Conservation (phyloP, 2,113 vertebrate species). For the Dunckerocampus dactyliophorus region DNA sequence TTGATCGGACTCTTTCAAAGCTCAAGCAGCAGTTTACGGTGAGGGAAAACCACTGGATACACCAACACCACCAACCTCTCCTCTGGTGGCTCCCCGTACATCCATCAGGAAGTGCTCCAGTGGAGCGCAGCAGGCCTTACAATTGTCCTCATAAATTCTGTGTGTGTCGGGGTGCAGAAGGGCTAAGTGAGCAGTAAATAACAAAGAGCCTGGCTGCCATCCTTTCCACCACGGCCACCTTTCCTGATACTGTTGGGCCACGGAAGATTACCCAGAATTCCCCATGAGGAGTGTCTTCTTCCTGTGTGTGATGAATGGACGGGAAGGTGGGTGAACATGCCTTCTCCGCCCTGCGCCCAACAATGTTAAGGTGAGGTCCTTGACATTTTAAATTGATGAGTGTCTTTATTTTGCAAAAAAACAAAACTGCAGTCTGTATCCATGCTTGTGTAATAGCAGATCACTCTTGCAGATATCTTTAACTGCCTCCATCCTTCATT, state of each 20-base stretch:
- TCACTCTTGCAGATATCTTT: slow-evolving; percentile 66
- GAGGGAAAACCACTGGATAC: slow-evolving; percentile 54
- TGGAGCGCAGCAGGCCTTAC: slow-evolving; percentile 64
- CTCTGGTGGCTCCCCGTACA: slow-evolving; percentile 47
- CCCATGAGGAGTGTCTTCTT: slow-evolving; percentile 58
- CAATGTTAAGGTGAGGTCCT: slow-evolving; percentile 53
- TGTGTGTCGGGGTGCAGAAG: slow-evolving; percentile 66
- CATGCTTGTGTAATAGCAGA: slow-evolving; percentile 71
- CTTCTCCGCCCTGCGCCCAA: slow-evolving; percentile 39
- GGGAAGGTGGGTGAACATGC: slow-evolving; percentile 35
- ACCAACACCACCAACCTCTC: slow-evolving; percentile 35
- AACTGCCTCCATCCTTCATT: slow-evolving; percentile 74
- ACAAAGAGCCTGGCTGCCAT: slow-evolving; percentile 67
- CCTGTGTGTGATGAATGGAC: slow-evolving; percentile 65
- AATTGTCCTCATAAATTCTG: slow-evolving; percentile 84
- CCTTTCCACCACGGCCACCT: slow-evolving; percentile 50
- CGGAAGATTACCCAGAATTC: slow-evolving; percentile 75
- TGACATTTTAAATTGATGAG: slow-evolving; percentile 77
- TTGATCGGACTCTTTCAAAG: slow-evolving; percentile 12
- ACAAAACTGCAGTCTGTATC: slow-evolving; percentile 68
- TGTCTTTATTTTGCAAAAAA: slow-evolving; percentile 72
- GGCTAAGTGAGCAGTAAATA: slow-evolving; percentile 83
- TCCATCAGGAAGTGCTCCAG: slow-evolving; percentile 74
- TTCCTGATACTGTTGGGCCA: slow-evolving; percentile 55
- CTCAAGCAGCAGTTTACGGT: slow-evolving; percentile 31